Evolutionary conservation across 2,888 invertebrate species (phyloP), one percentile per base, ranked within the genome.

Genomic region (Tribolium freemani): DNA sequence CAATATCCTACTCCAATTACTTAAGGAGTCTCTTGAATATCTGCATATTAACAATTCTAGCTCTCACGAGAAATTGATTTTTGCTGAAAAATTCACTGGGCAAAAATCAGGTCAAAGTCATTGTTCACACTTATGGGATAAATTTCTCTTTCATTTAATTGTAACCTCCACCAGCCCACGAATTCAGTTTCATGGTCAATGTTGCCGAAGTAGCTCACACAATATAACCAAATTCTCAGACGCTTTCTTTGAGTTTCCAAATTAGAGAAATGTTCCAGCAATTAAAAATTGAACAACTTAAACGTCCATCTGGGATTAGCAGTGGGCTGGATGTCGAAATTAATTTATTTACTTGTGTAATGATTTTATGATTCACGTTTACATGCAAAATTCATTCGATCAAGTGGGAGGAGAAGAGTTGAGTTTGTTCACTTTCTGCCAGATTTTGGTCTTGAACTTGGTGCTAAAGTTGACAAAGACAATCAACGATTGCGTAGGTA

Each of bases 241-340:
- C 16, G 21, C 60, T 60, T 60, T 60, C 60, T 48, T 60, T 21
- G 45, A 38, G 38, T 26, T 26, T 26, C 26, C 26, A 6, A 38
- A 38, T 38, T 38, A 9, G 38, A 5, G 26, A 26, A 26, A 26
- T 26, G 3, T 3, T 26, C 26, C 26, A 3, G 5, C 4, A 26
- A 26, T 26, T 26, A 26, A 26, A 38, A 38, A 38, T 44, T 51
- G 38, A 63, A n/a, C n/a, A 11, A 8, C 63, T 63, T 13, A 63
- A 31, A 16, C 2, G 2, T 16, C 50, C 63, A 63, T 51, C 50
- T 63, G 31, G 31, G 31, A 45, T 30, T 63, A 58, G 58, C 57
- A 68, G 69, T 69, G 60, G 69, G 69, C 46, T 48, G 58, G 54
- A 46, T 13, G 69, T 53, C 61, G 69, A 61, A 69, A 69, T 61